phyloP scores from a whole-genome alignment of 2,797 vertebrate species.

The Enteromius afrohamiltoni region DNA sequence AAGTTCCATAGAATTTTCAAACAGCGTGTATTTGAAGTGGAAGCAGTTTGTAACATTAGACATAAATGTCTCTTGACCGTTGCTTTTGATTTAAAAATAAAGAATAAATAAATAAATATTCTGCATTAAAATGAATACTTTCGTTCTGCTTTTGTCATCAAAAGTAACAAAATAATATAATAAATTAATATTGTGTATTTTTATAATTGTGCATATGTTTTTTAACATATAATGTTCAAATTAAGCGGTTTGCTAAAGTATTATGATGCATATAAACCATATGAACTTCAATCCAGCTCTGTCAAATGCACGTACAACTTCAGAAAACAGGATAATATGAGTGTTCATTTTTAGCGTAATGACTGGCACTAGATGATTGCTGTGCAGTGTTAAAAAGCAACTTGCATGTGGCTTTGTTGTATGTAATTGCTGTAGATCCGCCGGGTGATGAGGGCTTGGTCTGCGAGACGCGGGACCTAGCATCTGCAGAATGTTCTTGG shows the following conservation, averaged over 20 bases:
- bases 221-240: too few species aligned
- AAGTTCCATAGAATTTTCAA: not conserved
- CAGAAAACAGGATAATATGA: not conserved
- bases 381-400: conserved; percentile 25
- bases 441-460: conserved; percentile 70
- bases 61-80: not conserved
- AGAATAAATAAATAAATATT: too few species aligned
- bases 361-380: not conserved
- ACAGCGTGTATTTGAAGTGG: not conserved
- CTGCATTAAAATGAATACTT: too few species aligned
- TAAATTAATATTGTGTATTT: too few species aligned
- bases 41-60: not conserved
- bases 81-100: too few species aligned
- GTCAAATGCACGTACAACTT: not conserved
- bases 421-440: conserved; percentile 68
- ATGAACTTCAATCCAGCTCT: not conserved
- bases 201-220: too few species aligned
- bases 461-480: conserved; percentile 77
- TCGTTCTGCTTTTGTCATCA: too few species aligned
- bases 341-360: conserved; percentile 7
- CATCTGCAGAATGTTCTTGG: conserved; percentile 74
- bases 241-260: not conserved
- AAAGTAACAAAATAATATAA: too few species aligned
- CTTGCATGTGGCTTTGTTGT: conserved; percentile 31
- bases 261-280: not conserved